These are phyloP conservation scores for Scylla paramamosain DNA, from an alignment of 1,140 invertebrate species.

Conservation along the genomic window DNA sequence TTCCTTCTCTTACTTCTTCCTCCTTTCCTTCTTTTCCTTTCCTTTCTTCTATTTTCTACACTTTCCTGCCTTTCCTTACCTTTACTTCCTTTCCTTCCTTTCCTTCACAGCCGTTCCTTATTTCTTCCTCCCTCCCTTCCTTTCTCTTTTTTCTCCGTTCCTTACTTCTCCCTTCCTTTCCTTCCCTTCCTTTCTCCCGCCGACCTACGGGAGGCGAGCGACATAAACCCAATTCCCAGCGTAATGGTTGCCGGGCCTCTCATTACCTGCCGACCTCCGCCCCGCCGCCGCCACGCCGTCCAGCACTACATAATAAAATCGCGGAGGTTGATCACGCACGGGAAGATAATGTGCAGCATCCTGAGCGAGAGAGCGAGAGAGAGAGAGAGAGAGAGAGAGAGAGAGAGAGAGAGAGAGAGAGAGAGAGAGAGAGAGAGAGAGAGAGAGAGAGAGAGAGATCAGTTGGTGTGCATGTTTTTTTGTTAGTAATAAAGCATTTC, in stretches of 20 bases:
- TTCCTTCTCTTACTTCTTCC: neutral
- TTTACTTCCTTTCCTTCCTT: too few relatives aligned
- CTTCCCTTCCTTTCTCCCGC: too few relatives aligned
- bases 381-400: conserved; percentile 55
- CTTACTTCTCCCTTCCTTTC: too few relatives aligned
- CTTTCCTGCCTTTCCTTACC: too few relatives aligned
- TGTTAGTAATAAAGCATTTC: too few relatives aligned
- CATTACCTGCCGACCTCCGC: neutral
- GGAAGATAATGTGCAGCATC: conserved; percentile 28
- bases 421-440: conserved; percentile 23
- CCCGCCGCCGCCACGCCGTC: neutral
- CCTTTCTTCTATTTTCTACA: neutral
- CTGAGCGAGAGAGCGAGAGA: conserved; percentile 43
- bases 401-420: conserved; percentile 40
- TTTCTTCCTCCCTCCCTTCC: too few relatives aligned
- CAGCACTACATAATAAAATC: neutral
- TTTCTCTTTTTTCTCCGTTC: too few relatives aligned
- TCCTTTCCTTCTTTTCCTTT: neutral
- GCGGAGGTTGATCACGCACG: neutral
- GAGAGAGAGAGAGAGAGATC: neutral
- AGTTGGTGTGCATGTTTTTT: too few relatives aligned
- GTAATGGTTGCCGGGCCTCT: neutral
- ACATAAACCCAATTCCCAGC: neutral
- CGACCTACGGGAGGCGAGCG: neutral
- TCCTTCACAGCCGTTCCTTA: too few relatives aligned